Evolutionary conservation across 1,140 invertebrate genomes (phyloP).

Genomic region (Bombus balteatus): DNA sequence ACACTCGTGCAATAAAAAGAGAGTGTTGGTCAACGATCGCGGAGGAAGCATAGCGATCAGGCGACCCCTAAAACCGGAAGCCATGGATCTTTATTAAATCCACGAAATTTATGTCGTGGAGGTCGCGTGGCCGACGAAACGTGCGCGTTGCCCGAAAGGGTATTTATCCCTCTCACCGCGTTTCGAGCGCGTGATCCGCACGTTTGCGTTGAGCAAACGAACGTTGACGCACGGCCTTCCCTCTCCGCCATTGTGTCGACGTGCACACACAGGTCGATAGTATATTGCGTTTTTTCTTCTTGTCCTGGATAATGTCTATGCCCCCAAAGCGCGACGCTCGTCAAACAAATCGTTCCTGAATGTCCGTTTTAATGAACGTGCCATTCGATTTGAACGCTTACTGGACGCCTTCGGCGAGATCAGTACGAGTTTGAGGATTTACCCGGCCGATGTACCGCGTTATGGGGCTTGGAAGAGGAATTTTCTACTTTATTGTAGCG

Average conservation of each 20-base stretch:
- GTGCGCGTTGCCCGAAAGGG: slow-evolving; percentile 45
- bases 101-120: slow-evolving; percentile 67
- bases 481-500: no score
- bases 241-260: slow-evolving; percentile 41
- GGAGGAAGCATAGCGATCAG: slow-evolving; percentile 7
- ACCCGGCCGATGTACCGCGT: no score
- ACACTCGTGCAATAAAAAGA: no score
- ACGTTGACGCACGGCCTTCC: slow-evolving; percentile 25
- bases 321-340: slow-evolving; percentile 11
- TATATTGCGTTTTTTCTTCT: slow-evolving; percentile 47
- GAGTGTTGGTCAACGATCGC: no score
- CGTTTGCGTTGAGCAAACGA: slow-evolving; percentile 50
- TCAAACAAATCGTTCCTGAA: slow-evolving; percentile 42
- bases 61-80: slow-evolving; percentile 48
- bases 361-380: slow-evolving; percentile 43
- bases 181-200: slow-evolving; percentile 44
- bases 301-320: slow-evolving; percentile 10
- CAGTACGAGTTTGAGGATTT: neutral
- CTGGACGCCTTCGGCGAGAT: slow-evolving; percentile 12
- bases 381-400: slow-evolving; percentile 26
- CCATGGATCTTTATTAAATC: slow-evolving; percentile 74
- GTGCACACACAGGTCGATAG: neutral
- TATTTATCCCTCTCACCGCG: slow-evolving; percentile 53
- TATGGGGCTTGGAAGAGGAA: no score
- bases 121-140: slow-evolving; percentile 65